These are phyloP conservation scores for Eristalis tenax DNA, from an alignment of 2,888 invertebrate species.

Conservation along the genomic window DNA sequence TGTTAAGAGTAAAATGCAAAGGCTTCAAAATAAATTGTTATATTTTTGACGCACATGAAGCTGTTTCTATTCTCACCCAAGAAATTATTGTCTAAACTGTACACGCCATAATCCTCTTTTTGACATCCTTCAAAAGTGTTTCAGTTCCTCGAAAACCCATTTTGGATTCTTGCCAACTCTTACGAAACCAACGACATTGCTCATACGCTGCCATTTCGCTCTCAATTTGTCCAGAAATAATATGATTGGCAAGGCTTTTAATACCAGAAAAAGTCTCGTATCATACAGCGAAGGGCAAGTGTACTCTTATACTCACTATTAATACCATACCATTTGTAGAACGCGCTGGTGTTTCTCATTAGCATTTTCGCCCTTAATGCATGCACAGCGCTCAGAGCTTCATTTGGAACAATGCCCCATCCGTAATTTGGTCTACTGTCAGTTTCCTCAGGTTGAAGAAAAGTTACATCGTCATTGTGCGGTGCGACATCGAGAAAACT, in stretches of 20 bases:
- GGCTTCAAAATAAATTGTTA: too few relatives aligned
- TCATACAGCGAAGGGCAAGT: not conserved
- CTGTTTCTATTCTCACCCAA: not conserved
- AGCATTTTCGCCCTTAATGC: constrained; percentile 24
- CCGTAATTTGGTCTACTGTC: constrained; percentile 5
- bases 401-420: not conserved
- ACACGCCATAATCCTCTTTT: constrained; percentile 9
- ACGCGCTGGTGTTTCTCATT: not conserved
- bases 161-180: constrained; percentile 27
- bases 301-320: not conserved
- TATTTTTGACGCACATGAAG: too few relatives aligned
- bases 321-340: not conserved
- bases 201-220: not conserved
- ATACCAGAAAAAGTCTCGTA: not conserved
- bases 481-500: constrained; percentile 5
- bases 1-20: too few relatives aligned
- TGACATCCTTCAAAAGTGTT: constrained; percentile 10
- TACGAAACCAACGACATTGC: not conserved
- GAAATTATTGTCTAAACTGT: constrained; percentile 9
- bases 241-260: constrained; percentile 45
- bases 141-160: constrained; percentile 1
- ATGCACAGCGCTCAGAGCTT: not conserved
- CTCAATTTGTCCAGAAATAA: not conserved
- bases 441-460: not conserved
- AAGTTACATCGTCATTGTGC: not conserved